Evolutionary conservation across 2,113 vertebrate species (phyloP).

Genomic region (Odobenus rosmarus): DNA sequence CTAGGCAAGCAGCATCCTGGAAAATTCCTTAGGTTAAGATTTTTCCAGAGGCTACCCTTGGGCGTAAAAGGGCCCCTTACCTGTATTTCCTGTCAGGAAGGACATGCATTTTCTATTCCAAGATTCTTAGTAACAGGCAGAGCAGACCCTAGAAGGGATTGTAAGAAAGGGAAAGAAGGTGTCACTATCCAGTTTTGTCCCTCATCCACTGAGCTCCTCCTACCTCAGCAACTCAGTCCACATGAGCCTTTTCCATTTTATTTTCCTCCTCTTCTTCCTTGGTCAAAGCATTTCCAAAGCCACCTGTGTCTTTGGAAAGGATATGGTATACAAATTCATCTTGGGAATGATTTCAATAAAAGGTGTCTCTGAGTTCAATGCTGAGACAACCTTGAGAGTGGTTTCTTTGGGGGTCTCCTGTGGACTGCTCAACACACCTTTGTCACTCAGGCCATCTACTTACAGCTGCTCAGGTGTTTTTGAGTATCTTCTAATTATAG

Average conservation of each 20-base stretch:
- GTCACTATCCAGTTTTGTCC: not conserved
- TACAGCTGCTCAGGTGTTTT: not conserved
- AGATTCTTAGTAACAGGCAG: not conserved
- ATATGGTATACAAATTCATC: not conserved
- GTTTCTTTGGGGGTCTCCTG: not conserved
- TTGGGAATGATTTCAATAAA: not conserved
- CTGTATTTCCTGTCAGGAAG: not conserved
- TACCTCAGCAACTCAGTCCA: not conserved
- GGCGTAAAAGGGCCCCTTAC: not conserved
- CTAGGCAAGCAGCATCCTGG: not conserved
- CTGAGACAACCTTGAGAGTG: not conserved
- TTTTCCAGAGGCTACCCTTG: not conserved
- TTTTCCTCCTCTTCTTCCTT: not conserved
- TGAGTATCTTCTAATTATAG: not conserved
- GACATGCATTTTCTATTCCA: not conserved
- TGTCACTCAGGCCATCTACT: not conserved
- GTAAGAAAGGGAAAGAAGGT: not conserved
- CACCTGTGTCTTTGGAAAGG: not conserved
- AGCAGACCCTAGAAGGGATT: not conserved
- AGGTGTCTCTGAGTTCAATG: not conserved
- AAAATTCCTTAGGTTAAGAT: not conserved
- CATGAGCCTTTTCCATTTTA: not conserved
- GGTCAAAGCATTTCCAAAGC: not conserved
- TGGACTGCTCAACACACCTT: not conserved
- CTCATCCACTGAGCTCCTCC: not conserved